phyloP scores from a whole-genome alignment of 2,888 invertebrate genomes.

The Choristoneura rosaceana region DNA sequence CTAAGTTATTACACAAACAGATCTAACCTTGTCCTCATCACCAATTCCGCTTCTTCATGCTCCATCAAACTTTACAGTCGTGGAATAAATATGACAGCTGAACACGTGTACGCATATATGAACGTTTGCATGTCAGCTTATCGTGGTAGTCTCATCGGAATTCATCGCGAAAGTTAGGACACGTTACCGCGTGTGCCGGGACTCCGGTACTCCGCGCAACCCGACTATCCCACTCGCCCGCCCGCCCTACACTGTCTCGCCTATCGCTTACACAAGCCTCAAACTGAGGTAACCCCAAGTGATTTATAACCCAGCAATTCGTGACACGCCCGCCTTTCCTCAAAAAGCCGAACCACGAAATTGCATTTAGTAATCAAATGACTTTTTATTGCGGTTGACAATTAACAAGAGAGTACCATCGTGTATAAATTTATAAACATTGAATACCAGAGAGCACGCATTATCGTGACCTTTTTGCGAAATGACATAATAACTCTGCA shows the following conservation, averaged over 20 bases:
- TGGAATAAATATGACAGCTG: slow-evolving; percentile 41
- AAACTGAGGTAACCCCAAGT: slow-evolving; percentile 63
- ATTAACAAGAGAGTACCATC: slow-evolving; percentile 40
- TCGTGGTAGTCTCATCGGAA: slow-evolving; percentile 51
- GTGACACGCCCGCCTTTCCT: slow-evolving; percentile 67
- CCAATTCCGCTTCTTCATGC: slow-evolving; percentile 42
- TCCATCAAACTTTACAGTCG: slow-evolving; percentile 35
- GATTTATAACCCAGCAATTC: slow-evolving; percentile 72
- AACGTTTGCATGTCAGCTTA: slow-evolving; percentile 65
- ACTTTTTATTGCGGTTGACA: slow-evolving; percentile 51
- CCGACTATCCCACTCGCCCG: slow-evolving; percentile 64
- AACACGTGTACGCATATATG: slow-evolving; percentile 47
- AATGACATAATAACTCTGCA: slow-evolving; percentile 43
- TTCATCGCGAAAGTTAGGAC: slow-evolving; percentile 52
- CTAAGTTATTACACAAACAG: slow-evolving; percentile 16
- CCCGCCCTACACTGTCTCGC: slow-evolving; percentile 70
- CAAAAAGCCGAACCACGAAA: slow-evolving; percentile 64
- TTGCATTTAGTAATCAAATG: slow-evolving; percentile 65
- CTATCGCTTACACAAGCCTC: slow-evolving; percentile 50
- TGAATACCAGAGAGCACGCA: slow-evolving; percentile 36
- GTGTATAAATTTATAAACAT: slow-evolving; percentile 28
- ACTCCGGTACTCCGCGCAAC: slow-evolving; percentile 44
- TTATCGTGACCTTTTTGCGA: slow-evolving; percentile 39
- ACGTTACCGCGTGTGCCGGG: slow-evolving; percentile 49
- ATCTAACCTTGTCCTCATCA: slow-evolving; percentile 49